Base-by-base conservation (phyloP, 1,140 invertebrate genomes). In the Heliconius nattereri region DNA sequence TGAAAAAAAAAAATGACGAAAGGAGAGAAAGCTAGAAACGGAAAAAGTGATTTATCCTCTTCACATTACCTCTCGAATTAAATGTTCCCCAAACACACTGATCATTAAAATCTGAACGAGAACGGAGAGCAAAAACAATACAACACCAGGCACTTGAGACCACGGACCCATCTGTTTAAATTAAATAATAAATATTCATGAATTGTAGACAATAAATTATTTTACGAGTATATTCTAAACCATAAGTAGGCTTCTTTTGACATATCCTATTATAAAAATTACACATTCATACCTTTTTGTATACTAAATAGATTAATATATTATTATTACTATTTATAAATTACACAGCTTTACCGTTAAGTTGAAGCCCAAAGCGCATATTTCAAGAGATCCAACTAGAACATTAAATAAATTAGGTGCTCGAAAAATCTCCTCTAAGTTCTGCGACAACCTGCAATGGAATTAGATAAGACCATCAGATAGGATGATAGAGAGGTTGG, bases 311-410 rank as follows among this genome's bases (percentile, higher is more conserved):
- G 3, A 13, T 45, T 11, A 45, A 45, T 45, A 45, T 45, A 45
- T 45, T 45, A 45, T 45, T 45, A 45, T 45, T 13, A n/a, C n/a
- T n/a, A 45, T n/a, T 35, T 71, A 35, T 35, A 71, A 19, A 32
- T 32, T 20, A 71, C 9, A 71, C 35, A 23, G 32, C 8, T 71
- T 83, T 86, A 92, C 92, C 85, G 86, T 91, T 76, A 93, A 83
- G 82, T 89, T 92, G 81, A 93, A 93, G 66, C 90, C 89, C 11
- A 93, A 86, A 52, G 89, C 90, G 73, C 91, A 93, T 83, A 93
- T 91, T 85, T 91, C 87, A 40, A 92, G 45, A 16, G 92, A 92
- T 66, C 90, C 91, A 26, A 92, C 81, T 37, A 93, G 79, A 26
- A 93, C 90, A 71, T 91, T 93, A 75, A 90, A 90, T 66, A 93